These are phyloP conservation scores for Caenorhabditis macrosperma DNA, from an alignment of 2,888 invertebrate species.

Conservation along the genomic window DNA sequence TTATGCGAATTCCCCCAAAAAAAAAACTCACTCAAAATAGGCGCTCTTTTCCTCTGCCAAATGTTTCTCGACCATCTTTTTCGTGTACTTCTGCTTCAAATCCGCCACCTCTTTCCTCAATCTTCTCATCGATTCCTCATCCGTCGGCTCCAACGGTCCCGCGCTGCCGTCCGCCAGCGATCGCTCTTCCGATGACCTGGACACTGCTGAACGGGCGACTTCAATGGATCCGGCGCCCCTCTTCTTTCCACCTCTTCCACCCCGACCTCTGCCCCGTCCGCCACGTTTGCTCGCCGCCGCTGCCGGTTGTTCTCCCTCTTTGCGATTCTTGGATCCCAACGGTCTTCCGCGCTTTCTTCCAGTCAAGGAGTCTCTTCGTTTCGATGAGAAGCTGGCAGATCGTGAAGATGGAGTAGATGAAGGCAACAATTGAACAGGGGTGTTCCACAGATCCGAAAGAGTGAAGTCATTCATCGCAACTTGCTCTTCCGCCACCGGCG, in stretches of 20 bases:
- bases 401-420: background rate
- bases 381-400: background rate
- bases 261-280: background rate
- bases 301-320: slow-evolving; percentile 17
- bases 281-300: background rate
- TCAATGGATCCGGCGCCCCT: background rate
- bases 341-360: slow-evolving; percentile 30
- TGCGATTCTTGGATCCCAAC: slow-evolving; percentile 30
- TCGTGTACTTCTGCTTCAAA: background rate
- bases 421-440: too few relatives aligned
- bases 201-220: background rate
- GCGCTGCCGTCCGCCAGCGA: background rate
- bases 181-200: too few relatives aligned
- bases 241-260: slow-evolving; percentile 21
- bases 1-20: too few relatives aligned
- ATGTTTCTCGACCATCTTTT: slow-evolving; percentile 2
- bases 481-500: too few relatives aligned
- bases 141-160: background rate
- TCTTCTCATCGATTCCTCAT: background rate
- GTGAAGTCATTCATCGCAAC: too few relatives aligned
- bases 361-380: background rate
- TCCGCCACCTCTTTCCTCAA: slow-evolving; percentile 5
- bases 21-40: slow-evolving; percentile 9
- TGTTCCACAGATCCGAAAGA: too few relatives aligned
- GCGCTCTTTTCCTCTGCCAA: background rate